Evolutionary conservation across 2,797 vertebrate genomes (phyloP).

Genomic region (Craterocephalus amniculus): DNA sequence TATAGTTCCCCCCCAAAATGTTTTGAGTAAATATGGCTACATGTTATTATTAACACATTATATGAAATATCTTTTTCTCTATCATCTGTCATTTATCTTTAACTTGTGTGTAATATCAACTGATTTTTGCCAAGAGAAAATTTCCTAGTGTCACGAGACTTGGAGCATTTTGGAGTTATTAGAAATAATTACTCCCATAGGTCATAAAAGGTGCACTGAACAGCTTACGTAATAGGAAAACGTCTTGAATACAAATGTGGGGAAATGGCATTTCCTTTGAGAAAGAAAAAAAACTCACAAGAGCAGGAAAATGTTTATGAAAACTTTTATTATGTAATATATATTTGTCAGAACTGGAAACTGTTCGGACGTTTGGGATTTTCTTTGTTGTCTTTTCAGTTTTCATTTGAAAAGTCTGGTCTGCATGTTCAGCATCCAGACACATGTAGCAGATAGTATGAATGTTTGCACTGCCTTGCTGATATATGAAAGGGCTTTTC

Average conservation of each 20-base stretch:
- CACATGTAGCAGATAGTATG: no score
- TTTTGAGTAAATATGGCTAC: not conserved
- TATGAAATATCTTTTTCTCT: not conserved
- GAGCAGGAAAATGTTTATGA: not conserved
- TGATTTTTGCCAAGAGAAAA: not conserved
- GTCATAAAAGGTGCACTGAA: slow-evolving; percentile 32
- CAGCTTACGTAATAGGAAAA: slow-evolving; percentile 31
- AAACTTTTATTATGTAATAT: slow-evolving; percentile 15
- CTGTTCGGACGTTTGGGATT: no score
- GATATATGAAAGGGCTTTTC: no score
- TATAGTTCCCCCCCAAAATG: no score
- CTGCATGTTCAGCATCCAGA: no score
- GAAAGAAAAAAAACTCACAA: slow-evolving; percentile 29
- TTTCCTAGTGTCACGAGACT: slow-evolving; percentile 8
- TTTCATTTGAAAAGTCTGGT: no score
- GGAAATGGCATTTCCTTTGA: slow-evolving; percentile 38
- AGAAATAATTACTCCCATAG: slow-evolving; percentile 42
- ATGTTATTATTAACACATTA: slow-evolving; percentile 2
- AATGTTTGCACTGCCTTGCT: no score
- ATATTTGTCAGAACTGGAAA: slow-evolving; percentile 8
- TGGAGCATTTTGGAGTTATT: slow-evolving; percentile 43
- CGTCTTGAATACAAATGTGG: slow-evolving; percentile 18
- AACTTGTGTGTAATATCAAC: not conserved
- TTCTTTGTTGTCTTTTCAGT: no score
- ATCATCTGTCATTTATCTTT: not conserved